Conservation (phyloP, 1,140 invertebrate genomes). For the Solen grandis region DNA sequence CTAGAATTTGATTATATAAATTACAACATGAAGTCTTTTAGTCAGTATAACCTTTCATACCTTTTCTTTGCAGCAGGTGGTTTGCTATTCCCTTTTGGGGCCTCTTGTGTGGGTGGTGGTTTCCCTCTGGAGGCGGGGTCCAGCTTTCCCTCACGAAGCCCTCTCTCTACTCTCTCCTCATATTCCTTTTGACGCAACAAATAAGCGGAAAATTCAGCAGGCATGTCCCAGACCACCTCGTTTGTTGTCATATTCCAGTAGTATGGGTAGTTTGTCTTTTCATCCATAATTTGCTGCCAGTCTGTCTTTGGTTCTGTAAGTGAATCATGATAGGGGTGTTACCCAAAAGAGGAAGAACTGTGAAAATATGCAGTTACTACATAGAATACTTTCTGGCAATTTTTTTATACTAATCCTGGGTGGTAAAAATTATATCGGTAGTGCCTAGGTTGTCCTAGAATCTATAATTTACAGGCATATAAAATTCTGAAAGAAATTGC, state of each 20-base stretch:
- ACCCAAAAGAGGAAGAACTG: neutral
- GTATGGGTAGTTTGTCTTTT: slow-evolving; percentile 86
- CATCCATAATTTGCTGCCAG: slow-evolving; percentile 88
- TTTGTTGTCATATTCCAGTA: slow-evolving; percentile 89
- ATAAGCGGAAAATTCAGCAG: slow-evolving; percentile 82
- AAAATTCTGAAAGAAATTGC: too few species aligned
- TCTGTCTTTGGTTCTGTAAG: slow-evolving; percentile 73
- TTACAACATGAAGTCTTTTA: too few species aligned
- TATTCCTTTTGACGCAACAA: slow-evolving; percentile 74
- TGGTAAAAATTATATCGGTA: too few species aligned
- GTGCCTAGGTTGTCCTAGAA: too few species aligned
- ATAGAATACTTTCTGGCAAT: too few species aligned
- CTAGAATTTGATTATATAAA: too few species aligned
- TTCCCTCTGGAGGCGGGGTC: slow-evolving; percentile 47
- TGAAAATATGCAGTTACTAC: neutral
- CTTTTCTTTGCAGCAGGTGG: too few species aligned
- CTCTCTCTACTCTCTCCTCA: slow-evolving; percentile 69
- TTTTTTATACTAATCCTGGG: too few species aligned
- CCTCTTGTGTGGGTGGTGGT: too few species aligned
- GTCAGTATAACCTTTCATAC: too few species aligned
- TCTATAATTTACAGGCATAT: too few species aligned
- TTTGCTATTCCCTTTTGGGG: too few species aligned
- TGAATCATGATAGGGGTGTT: neutral
- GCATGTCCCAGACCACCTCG: slow-evolving; percentile 88
- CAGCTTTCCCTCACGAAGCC: slow-evolving; percentile 66